Evolutionary conservation across 2,797 vertebrate species (phyloP), one percentile per base, ranked within the genome.

Genomic region (Clarias pachynema): DNA sequence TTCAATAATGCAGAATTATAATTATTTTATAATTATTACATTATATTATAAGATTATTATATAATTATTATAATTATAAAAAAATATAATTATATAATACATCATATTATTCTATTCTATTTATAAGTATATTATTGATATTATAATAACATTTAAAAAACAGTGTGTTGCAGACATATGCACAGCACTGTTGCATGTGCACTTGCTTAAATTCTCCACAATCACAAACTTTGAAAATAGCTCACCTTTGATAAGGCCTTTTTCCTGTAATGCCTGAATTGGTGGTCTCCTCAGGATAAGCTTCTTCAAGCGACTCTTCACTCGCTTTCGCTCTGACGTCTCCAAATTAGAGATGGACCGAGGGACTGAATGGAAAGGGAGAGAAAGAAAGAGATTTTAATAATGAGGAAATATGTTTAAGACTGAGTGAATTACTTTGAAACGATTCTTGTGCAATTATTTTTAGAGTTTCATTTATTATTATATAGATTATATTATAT

Each of bases 201-300:
- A 57, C 4, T 2, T 57, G 22, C 2, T 16, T 37, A 16, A 37
- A 79, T n/a, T n/a, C 14, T 29, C 9, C 20, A 72, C 14, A 40
- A 6, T 72, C 8, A 60, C 20, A 81, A 3, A 26, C 53, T 56
- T 59, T 1, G 29, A 24, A 75, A 29, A 66, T n/a, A 84, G 53
- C 88, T 89, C 89, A 94, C 95, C 96, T 95, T 96, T 96, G 89
- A 99, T 98, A 86, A 97, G 96, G 0, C 97, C 97, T 88, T 97
- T 97, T 91, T 98, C 97, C 91, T 98, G 97, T 84, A 99, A 94
- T 63, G 96, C 93, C 92, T 97, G 96, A 81, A 98, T 92, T 0
- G 97, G 95, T 3, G 97, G 97, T 79, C 97, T 96, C 91, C 95
- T 96, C 22, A 95, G 88, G 62, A 99, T 97, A 66, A 99, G 94